Conservation (phyloP, 2,113 vertebrate species). For the Pomatorhinus ruficollis region DNA sequence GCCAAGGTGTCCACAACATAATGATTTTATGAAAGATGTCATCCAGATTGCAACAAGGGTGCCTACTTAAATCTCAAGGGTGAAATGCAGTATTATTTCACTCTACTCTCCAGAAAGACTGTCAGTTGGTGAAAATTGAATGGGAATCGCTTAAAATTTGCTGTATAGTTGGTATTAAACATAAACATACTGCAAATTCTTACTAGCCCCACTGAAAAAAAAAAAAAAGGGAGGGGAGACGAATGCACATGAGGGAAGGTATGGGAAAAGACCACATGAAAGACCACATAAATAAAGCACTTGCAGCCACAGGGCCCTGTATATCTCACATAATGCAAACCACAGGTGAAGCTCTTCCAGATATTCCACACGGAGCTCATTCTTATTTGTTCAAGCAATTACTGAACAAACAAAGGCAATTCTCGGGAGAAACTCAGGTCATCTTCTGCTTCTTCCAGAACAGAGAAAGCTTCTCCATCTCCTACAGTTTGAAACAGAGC, state of each 20-base stretch:
- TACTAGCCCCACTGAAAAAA: neutral
- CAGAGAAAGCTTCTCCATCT: neutral
- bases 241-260: neutral
- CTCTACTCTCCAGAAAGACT: neutral
- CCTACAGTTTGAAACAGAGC: neutral
- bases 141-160: neutral
- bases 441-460: neutral
- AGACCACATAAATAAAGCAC: neutral
- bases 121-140: neutral
- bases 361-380: neutral
- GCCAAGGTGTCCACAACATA: neutral
- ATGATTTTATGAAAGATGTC: neutral
- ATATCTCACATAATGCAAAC: neutral
- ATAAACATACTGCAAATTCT: neutral
- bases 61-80: neutral
- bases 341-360: neutral
- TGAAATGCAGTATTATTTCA: neutral
- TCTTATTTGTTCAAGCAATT: neutral
- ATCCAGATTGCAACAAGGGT: neutral
- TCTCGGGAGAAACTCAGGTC: neutral
- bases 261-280: neutral
- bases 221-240: rapidly evolving
- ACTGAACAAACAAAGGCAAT: neutral
- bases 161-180: neutral
- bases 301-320: neutral